phyloP scores from a whole-genome alignment of 2,888 invertebrate species.

The Lasioglossum figueresi region DNA sequence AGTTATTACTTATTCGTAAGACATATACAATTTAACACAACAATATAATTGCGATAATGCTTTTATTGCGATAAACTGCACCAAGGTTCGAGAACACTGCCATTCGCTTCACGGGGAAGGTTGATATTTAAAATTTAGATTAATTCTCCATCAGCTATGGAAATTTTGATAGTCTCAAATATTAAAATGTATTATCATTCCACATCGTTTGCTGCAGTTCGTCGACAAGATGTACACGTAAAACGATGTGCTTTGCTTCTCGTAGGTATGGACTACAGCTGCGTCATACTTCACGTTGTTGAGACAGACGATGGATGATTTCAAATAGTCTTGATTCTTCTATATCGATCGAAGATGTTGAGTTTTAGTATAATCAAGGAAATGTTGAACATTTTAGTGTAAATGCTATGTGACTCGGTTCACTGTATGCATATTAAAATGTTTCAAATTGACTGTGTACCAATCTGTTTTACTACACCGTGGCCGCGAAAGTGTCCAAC shows the following conservation, averaged over 20 bases:
- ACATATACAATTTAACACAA: too few species aligned
- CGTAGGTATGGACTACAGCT: slow-evolving; percentile 51
- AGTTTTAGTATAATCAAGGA: not conserved
- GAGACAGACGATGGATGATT: slow-evolving; percentile 14
- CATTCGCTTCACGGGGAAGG: too few species aligned
- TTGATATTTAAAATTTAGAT: too few species aligned
- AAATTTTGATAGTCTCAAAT: too few species aligned
- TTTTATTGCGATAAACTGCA: too few species aligned
- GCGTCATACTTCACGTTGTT: slow-evolving; percentile 51
- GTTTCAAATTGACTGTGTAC: not conserved
- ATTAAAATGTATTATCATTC: too few species aligned
- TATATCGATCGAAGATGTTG: not conserved
- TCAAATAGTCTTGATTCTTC: not conserved
- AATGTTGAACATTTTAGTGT: not conserved
- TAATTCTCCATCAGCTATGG: too few species aligned
- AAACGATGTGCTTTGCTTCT: not conserved
- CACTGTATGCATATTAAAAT: not conserved
- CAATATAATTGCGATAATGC: accelerated
- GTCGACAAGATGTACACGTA: accelerated
- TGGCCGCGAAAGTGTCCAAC: too few species aligned
- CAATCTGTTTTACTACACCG: not conserved
- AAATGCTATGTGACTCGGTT: not conserved
- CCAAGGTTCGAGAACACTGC: too few species aligned
- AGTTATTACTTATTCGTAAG: too few species aligned
- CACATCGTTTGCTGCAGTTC: not conserved